A percentile compares a stretch with the other conserved stretches of the same genome.
These are phyloP conservation scores for Cynocephalus volans DNA, from an alignment of 2,113 vertebrate species.

Conservation along the genomic window DNA sequence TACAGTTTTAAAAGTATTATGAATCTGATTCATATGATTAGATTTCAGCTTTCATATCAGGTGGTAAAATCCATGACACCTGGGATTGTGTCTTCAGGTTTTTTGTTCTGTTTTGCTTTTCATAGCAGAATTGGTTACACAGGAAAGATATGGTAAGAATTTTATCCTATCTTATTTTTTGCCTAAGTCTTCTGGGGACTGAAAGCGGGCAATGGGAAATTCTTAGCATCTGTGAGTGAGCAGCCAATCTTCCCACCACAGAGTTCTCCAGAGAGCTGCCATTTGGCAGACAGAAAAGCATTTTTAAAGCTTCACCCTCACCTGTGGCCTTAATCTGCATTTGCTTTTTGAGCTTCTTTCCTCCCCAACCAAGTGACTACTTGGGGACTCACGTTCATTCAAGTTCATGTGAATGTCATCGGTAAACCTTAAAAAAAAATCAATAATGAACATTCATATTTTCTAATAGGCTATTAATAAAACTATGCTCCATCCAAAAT, in stretches of 20 bases:
- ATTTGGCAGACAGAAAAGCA: neutral
- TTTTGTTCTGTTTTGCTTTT: neutral
- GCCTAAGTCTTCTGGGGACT: neutral
- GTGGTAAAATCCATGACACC: neutral
- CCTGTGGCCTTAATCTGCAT: neutral
- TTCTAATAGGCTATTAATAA: neutral
- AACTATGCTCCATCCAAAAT: neutral
- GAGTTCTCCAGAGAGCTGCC: neutral
- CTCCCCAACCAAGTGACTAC: neutral
- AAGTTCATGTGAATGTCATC: slow-evolving; percentile 6
- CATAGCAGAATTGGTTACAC: neutral
- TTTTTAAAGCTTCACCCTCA: neutral
- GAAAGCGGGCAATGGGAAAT: accelerated
- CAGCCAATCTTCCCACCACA: neutral
- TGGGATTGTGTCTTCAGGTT: neutral
- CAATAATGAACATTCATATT: neutral
- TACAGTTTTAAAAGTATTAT: neutral
- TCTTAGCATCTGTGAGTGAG: neutral
- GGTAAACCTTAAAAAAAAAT: neutral
- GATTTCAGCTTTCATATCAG: neutral
- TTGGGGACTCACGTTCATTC: neutral
- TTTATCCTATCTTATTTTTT: neutral
- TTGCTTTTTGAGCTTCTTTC: neutral
- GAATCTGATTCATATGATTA: neutral
- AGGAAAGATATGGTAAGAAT: neutral